Conservation (phyloP, 2,888 invertebrate species). For the Salticus scenicus region DNA sequence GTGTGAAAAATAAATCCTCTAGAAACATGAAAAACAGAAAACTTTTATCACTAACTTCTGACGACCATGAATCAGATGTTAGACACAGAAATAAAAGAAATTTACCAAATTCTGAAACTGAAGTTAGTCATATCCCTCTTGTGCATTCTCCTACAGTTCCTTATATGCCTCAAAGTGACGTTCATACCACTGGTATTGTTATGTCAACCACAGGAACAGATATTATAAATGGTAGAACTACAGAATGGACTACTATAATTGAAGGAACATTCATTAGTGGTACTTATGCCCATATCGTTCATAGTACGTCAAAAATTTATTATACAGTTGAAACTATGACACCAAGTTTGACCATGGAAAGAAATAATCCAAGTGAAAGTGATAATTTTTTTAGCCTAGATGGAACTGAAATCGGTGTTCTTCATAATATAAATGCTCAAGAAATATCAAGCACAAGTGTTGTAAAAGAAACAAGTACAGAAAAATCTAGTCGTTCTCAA, state of each 20-base stretch:
- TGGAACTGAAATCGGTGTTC: constrained; percentile 73
- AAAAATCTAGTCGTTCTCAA: background rate
- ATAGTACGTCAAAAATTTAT: constrained; percentile 78
- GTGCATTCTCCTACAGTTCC: constrained; percentile 24
- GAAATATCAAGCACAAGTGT: too few species aligned
- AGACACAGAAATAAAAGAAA: background rate
- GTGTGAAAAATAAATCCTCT: background rate
- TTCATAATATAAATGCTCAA: background rate
- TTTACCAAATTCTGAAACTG: background rate
- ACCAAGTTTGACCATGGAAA: background rate
- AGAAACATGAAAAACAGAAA: constrained; percentile 23
- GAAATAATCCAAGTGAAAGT: background rate
- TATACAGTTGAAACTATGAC: constrained; percentile 22
- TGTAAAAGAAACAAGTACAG: background rate
- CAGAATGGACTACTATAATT: constrained; percentile 78
- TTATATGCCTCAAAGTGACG: constrained; percentile 19
- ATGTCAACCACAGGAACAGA: constrained; percentile 78
- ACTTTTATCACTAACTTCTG: constrained; percentile 8
- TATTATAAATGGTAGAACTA: constrained; percentile 78
- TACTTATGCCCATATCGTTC: constrained; percentile 79
- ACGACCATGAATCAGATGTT: background rate
- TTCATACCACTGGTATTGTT: constrained; percentile 76
- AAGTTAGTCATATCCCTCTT: constrained; percentile 23
- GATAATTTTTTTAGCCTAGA: too few species aligned
- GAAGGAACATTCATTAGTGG: constrained; percentile 79